Evolutionary conservation across 2,113 vertebrate species (phyloP).

Genomic region (Percina caprodes): DNA sequence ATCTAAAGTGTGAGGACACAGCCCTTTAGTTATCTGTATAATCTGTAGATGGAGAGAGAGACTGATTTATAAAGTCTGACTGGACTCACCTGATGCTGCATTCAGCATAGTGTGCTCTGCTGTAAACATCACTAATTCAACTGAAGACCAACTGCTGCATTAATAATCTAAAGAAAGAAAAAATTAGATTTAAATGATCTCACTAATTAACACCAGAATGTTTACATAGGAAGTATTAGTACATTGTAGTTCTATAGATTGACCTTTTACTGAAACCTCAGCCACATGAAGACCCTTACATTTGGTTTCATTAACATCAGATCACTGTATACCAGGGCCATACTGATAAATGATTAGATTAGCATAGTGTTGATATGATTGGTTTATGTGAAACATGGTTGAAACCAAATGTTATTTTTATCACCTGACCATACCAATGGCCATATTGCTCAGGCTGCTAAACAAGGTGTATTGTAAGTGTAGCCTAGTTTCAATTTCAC

Average conservation of each 20-base stretch:
- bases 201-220: too few relatives aligned
- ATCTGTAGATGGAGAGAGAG: background rate
- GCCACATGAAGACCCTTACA: background rate
- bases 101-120: background rate
- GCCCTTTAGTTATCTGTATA: background rate
- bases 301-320: background rate
- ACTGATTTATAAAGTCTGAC: background rate
- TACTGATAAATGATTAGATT: background rate
- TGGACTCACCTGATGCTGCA: slow-evolving; percentile 5
- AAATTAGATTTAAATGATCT: too few relatives aligned
- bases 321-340: background rate
- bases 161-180: background rate
- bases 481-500: too few relatives aligned
- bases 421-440: too few relatives aligned
- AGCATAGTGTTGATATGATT: too few relatives aligned
- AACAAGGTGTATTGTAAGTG: too few relatives aligned
- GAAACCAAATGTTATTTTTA: too few relatives aligned
- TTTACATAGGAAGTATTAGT: too few relatives aligned
- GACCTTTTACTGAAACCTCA: background rate
- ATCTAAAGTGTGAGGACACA: background rate
- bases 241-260: too few relatives aligned
- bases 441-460: too few relatives aligned
- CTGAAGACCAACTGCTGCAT: too few relatives aligned
- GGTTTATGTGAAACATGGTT: too few relatives aligned
- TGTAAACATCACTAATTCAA: background rate